These are phyloP conservation scores for Picus viridis DNA, from an alignment of 2,797 vertebrate genomes.

Conservation along the genomic window DNA sequence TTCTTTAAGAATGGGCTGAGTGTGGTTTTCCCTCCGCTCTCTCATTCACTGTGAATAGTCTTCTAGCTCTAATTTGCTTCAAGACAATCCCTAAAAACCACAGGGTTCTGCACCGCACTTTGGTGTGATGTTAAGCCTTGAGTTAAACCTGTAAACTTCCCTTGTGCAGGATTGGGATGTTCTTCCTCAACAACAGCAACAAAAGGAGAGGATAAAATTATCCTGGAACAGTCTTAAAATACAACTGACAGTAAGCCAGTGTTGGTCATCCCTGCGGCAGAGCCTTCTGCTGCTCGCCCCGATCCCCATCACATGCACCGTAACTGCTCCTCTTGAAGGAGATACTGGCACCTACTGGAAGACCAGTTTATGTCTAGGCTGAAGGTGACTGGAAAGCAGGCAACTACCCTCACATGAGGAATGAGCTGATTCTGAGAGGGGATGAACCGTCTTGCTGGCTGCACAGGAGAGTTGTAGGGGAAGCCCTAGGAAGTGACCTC, in stretches of 20 bases:
- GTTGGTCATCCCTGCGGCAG: background rate
- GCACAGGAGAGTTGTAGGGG: background rate
- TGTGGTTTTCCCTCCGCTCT: background rate
- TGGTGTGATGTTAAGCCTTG: background rate
- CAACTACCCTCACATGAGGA: background rate
- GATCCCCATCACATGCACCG: accelerated
- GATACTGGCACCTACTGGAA: conserved; percentile 64
- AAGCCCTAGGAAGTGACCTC: background rate
- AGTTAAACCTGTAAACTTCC: background rate
- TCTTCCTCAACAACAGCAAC: background rate
- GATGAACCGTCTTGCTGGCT: background rate
- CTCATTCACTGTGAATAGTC: background rate
- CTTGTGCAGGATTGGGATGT: background rate
- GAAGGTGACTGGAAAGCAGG: background rate
- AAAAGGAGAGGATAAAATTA: conserved; percentile 6
- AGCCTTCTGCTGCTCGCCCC: background rate
- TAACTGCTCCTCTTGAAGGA: background rate
- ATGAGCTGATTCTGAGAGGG: background rate
- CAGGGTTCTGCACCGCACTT: background rate
- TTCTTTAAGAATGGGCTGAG: background rate
- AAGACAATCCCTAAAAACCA: background rate
- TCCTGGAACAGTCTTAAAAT: background rate
- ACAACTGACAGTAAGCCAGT: background rate
- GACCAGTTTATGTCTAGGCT: background rate
- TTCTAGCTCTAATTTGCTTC: background rate